Evolutionary conservation across 2,797 vertebrate species (phyloP).

Genomic region (Liparis tanakae): DNA sequence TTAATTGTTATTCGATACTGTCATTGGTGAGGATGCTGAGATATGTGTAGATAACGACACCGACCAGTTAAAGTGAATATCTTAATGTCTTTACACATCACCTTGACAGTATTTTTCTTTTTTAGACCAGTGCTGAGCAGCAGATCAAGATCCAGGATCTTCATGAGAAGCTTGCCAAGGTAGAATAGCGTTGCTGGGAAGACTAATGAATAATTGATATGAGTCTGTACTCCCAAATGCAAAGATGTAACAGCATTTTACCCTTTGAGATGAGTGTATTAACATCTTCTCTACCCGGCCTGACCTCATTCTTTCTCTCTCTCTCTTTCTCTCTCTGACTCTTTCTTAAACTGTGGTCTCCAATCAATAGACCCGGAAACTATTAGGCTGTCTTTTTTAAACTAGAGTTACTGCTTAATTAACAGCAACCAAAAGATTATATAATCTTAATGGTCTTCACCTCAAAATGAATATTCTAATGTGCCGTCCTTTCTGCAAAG

Average conservation of each 20-base stretch:
- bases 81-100: not conserved
- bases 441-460: slow-evolving; percentile 33
- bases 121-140: slow-evolving; percentile 92
- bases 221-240: slow-evolving; percentile 35
- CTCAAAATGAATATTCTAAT: slow-evolving; percentile 42
- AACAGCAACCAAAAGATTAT: slow-evolving; percentile 40
- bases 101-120: slow-evolving; percentile 22
- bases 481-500: slow-evolving; percentile 12
- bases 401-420: slow-evolving; percentile 31
- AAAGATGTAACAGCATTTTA: slow-evolving; percentile 42
- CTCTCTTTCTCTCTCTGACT: slow-evolving; percentile 18
- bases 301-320: slow-evolving; percentile 38
- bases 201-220: slow-evolving; percentile 63
- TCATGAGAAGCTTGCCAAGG: slow-evolving; percentile 96
- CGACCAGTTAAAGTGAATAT: not conserved
- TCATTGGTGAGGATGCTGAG: not conserved
- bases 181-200: slow-evolving; percentile 61
- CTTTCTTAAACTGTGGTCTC: slow-evolving; percentile 18
- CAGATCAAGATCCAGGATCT: slow-evolving; percentile 95
- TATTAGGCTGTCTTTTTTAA: slow-evolving; percentile 40
- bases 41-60: not conserved
- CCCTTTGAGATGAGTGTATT: slow-evolving; percentile 30
- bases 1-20: not conserved
- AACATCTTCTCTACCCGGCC: slow-evolving; percentile 17
- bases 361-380: slow-evolving; percentile 19